Conservation (phyloP, 2,888 invertebrate species). For the Trisateles emortualis region DNA sequence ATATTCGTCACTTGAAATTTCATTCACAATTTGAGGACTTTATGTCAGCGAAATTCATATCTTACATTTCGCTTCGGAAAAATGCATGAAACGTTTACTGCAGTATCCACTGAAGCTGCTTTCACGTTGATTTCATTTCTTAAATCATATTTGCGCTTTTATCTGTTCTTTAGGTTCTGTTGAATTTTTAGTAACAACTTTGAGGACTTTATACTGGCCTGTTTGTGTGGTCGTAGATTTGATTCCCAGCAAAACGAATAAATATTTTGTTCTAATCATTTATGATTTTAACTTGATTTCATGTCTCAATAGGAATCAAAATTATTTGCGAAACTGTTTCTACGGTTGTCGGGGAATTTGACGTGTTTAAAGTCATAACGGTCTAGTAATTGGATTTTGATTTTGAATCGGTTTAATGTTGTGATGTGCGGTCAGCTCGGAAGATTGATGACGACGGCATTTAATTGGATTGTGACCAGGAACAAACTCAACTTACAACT, state of each 20-base stretch:
- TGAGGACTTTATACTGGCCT: too few species aligned
- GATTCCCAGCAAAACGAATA: too few species aligned
- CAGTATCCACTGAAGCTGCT: slow-evolving; percentile 21
- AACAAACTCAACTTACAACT: slow-evolving; percentile 6
- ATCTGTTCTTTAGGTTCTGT: too few species aligned
- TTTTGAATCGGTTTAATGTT: slow-evolving; percentile 46
- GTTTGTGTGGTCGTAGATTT: too few species aligned
- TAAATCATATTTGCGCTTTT: slow-evolving; percentile 35
- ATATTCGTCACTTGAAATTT: neutral
- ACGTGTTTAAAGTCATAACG: slow-evolving; percentile 51
- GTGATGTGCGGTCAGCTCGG: slow-evolving; percentile 46
- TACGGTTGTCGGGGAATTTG: slow-evolving; percentile 26
- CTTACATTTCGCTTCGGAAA: slow-evolving; percentile 16
- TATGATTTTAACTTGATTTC: slow-evolving; percentile 16
- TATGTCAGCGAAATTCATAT: slow-evolving; percentile 12
- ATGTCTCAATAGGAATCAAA: slow-evolving; percentile 31
- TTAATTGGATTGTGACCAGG: slow-evolving; percentile 33
- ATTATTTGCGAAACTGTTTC: slow-evolving; percentile 21
- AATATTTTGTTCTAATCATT: too few species aligned
- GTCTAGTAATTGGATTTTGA: slow-evolving; percentile 53
- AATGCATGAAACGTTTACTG: slow-evolving; percentile 14
- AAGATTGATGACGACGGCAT: slow-evolving; percentile 54
- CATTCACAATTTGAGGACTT: slow-evolving; percentile 7
- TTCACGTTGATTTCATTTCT: neutral
- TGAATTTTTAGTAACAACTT: too few species aligned